Evolutionary conservation across 2,888 invertebrate species (phyloP).

Genomic region (Poecilobothrus nobilitatus): DNA sequence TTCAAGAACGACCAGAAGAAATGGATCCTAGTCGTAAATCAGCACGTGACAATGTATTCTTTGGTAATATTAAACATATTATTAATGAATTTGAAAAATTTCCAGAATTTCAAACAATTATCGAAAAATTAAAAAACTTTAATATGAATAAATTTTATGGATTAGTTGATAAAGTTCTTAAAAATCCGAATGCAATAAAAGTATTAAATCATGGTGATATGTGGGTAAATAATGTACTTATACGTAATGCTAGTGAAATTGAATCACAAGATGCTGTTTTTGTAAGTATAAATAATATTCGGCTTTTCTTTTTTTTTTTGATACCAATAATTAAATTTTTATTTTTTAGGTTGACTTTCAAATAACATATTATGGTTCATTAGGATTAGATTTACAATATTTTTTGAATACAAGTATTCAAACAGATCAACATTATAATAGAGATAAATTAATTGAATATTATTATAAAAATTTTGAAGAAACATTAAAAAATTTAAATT

Average conservation of each 20-base stretch:
- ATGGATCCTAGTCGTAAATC: slow-evolving; percentile 11
- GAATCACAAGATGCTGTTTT: slow-evolving; percentile 40
- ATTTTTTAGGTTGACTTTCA: slow-evolving; percentile 41
- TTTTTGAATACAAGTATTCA: slow-evolving; percentile 40
- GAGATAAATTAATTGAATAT: slow-evolving; percentile 30
- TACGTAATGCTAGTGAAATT: slow-evolving; percentile 36
- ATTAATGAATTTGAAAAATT: slow-evolving; percentile 21
- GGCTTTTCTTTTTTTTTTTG: not conserved
- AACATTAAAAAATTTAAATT: slow-evolving; percentile 29
- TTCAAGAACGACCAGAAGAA: slow-evolving; percentile 15
- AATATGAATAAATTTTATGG: slow-evolving; percentile 13
- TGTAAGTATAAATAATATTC: slow-evolving; percentile 33
- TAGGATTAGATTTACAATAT: slow-evolving; percentile 42
- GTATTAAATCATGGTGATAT: slow-evolving; percentile 49
- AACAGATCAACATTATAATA: slow-evolving; percentile 30
- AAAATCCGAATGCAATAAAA: slow-evolving; percentile 22
- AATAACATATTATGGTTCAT: slow-evolving; percentile 38
- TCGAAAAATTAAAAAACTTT: slow-evolving; percentile 16
- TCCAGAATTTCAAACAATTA: slow-evolving; percentile 22
- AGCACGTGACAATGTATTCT: slow-evolving; percentile 16
- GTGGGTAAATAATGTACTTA: slow-evolving; percentile 49
- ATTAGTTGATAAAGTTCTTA: not conserved
- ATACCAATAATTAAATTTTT: not conserved
- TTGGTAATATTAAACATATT: slow-evolving; percentile 20
- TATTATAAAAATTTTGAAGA: slow-evolving; percentile 31